phyloP scores from a whole-genome alignment of 2,888 invertebrate genomes.

The Eudemis profundana region DNA sequence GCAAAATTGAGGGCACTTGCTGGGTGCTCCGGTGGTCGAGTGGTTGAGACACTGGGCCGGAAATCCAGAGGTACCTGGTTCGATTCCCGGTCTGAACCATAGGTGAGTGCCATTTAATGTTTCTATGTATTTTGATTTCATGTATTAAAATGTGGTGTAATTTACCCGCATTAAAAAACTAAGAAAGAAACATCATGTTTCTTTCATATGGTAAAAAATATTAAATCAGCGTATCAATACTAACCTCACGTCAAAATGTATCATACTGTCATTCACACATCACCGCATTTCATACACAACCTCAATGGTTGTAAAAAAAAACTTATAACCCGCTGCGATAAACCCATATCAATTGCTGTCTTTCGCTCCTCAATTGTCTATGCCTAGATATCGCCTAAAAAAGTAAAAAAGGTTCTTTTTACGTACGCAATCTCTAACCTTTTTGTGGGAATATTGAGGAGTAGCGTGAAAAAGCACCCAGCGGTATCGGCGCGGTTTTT shows the following conservation, averaged over 20 bases:
- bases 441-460: slow-evolving; percentile 42
- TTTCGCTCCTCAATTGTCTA: slow-evolving; percentile 50
- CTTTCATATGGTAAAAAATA: too few species aligned
- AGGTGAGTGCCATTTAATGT: too few species aligned
- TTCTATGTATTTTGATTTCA: too few species aligned
- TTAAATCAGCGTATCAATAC: slow-evolving; percentile 16
- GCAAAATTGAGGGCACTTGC: too few species aligned
- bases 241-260: slow-evolving; percentile 41
- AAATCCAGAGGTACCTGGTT: too few species aligned
- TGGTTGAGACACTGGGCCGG: too few species aligned
- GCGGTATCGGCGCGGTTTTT: slow-evolving; percentile 41
- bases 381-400: slow-evolving; percentile 36
- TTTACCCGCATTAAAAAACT: too few species aligned
- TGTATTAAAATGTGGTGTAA: too few species aligned
- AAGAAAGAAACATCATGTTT: too few species aligned
- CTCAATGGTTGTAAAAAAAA: slow-evolving; percentile 56
- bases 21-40: too few species aligned
- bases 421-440: slow-evolving; percentile 41
- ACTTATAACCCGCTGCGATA: slow-evolving; percentile 57
- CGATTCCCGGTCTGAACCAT: too few species aligned
- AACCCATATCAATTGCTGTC: slow-evolving; percentile 60
- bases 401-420: slow-evolving; percentile 44
- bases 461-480: slow-evolving; percentile 42
- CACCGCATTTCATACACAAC: slow-evolving; percentile 57
- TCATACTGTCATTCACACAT: slow-evolving; percentile 66